Conservation (phyloP, 2,888 invertebrate species). For the Dione juno region DNA sequence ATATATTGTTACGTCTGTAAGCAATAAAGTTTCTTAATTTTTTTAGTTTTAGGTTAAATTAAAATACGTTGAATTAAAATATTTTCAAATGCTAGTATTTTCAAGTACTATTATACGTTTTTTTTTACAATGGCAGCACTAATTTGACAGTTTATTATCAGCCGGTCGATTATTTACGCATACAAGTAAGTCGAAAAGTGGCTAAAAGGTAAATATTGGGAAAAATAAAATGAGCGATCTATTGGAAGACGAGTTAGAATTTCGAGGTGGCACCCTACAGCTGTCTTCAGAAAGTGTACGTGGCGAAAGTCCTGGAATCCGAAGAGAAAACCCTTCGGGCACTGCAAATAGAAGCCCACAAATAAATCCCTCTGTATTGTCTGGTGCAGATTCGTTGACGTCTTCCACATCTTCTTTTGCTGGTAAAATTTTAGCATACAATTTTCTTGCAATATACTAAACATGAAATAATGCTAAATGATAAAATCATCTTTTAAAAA, state of each 20-base stretch:
- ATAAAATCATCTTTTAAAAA: not conserved
- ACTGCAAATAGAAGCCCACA: constrained; percentile 57
- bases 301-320: constrained; percentile 55
- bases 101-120: not conserved
- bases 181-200: constrained; percentile 42
- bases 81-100: too few species aligned
- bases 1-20: too few species aligned
- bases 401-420: constrained; percentile 75
- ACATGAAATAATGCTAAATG: not conserved
- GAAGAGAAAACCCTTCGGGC: constrained; percentile 54
- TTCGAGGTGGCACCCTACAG: constrained; percentile 82
- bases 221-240: constrained; percentile 68
- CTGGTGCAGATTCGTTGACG: constrained; percentile 75
- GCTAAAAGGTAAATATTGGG: constrained; percentile 32
- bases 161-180: constrained; percentile 69
- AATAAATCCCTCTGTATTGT: constrained; percentile 72
- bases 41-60: too few species aligned
- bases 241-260: constrained; percentile 83
- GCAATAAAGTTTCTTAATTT: too few species aligned
- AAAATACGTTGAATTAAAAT: too few species aligned
- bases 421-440: constrained; percentile 55
- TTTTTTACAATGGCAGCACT: constrained; percentile 17
- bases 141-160: constrained; percentile 34
- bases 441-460: not conserved
- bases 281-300: constrained; percentile 63